Evolutionary conservation across 1,140 invertebrate genomes (phyloP).

Genomic region (Ips nitidus): DNA sequence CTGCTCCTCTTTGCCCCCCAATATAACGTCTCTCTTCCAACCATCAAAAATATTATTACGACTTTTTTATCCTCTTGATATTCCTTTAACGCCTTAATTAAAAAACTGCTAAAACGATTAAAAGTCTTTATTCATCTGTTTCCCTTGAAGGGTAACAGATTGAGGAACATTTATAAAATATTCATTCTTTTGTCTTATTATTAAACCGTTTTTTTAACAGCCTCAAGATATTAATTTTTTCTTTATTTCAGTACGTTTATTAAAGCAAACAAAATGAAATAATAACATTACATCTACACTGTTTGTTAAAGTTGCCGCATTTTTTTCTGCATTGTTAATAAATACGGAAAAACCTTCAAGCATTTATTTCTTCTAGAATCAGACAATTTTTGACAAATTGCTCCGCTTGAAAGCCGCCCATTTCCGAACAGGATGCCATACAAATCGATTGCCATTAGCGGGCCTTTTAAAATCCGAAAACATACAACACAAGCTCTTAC

Average conservation of each 20-base stretch:
- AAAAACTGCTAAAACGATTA: conserved; percentile 4
- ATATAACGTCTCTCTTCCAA: not conserved
- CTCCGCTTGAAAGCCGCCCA: not conserved
- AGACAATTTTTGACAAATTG: conserved; percentile 2
- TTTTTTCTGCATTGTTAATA: not conserved
- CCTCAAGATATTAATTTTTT: conserved; percentile 8
- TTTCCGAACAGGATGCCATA: not conserved
- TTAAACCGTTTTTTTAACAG: conserved; percentile 7
- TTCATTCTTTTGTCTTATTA: conserved; percentile 17
- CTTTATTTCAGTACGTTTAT: not conserved
- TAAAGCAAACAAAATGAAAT: not conserved
- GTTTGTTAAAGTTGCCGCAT: not conserved
- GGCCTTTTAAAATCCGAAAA: not conserved
- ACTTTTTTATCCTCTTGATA: not conserved
- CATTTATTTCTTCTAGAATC: not conserved
- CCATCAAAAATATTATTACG: not conserved
- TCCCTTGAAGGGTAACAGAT: conserved; percentile 6
- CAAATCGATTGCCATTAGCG: conserved; percentile 1
- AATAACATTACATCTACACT: not conserved
- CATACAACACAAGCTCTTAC: not conserved
- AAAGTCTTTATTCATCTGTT: conserved; percentile 1
- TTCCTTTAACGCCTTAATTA: not conserved
- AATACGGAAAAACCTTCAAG: not conserved
- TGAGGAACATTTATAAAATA: conserved; percentile 18
- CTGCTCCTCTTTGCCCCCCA: not conserved